These are phyloP conservation scores for Melitaea cinxia DNA, from an alignment of 1,140 invertebrate genomes.

Conservation along the genomic window DNA sequence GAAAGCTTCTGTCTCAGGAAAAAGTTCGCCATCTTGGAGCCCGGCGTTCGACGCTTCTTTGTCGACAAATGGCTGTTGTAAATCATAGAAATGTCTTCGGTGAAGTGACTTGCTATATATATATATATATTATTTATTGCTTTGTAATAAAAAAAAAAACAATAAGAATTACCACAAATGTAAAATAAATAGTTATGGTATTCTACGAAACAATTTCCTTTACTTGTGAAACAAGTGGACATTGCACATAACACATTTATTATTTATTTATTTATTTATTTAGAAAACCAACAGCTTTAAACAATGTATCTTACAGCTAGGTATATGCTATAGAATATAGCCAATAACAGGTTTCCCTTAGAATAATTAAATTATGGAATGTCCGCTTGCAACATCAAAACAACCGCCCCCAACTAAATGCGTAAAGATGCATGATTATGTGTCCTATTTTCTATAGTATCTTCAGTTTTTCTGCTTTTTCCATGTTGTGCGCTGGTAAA, in stretches of 20 bases:
- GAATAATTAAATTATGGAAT: too few relatives aligned
- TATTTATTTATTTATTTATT: too few relatives aligned
- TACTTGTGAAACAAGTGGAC: conserved; percentile 49
- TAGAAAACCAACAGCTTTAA: too few relatives aligned
- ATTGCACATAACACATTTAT: conserved; percentile 48
- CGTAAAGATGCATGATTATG: too few relatives aligned
- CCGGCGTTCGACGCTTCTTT: neutral
- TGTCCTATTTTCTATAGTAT: conserved; percentile 44
- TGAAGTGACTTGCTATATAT: neutral
- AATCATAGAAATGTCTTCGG: neutral
- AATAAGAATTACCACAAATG: conserved; percentile 4
- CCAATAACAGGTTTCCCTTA: too few relatives aligned
- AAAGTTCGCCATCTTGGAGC: neutral
- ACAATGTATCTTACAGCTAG: too few relatives aligned
- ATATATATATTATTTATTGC: too few relatives aligned
- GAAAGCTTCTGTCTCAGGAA: neutral
- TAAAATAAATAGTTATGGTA: conserved; percentile 41
- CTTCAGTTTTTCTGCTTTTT: conserved; percentile 39
- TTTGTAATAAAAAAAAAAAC: too few relatives aligned
- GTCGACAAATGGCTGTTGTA: neutral
- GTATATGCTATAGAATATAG: too few relatives aligned
- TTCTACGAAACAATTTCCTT: conserved; percentile 42
- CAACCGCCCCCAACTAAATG: too few relatives aligned
- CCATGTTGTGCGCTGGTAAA: conserved; percentile 38
- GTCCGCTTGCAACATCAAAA: too few relatives aligned